Evolutionary conservation across 2,888 invertebrate genomes (phyloP).

Genomic region (Blastobasis lacticolella): DNA sequence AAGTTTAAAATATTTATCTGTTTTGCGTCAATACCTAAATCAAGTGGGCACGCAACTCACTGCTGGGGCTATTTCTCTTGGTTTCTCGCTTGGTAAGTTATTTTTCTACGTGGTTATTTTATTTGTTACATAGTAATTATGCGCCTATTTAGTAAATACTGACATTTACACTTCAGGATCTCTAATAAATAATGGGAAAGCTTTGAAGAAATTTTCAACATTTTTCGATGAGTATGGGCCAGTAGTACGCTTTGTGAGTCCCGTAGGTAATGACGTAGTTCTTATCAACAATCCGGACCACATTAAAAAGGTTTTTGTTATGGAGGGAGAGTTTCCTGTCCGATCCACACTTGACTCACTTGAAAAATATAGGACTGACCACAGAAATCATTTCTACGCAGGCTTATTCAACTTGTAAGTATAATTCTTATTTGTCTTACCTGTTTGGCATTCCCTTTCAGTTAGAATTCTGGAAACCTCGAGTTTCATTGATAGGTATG

Average conservation of each 20-base stretch:
- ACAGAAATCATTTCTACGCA: conserved; percentile 66
- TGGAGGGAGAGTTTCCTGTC: conserved; percentile 75
- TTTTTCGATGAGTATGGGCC: conserved; percentile 76
- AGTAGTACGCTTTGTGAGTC: conserved; percentile 77
- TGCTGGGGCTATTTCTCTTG: conserved; percentile 62
- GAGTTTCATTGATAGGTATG: no score
- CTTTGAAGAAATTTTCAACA: conserved; percentile 40
- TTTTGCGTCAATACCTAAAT: conserved; percentile 75
- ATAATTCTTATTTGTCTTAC: background rate
- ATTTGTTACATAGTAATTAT: background rate
- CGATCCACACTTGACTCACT: conserved; percentile 77
- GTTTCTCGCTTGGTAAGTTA: conserved; percentile 65
- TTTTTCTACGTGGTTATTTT: background rate
- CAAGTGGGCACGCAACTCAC: conserved; percentile 77
- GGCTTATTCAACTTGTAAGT: conserved; percentile 76
- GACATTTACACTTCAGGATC: conserved; percentile 28
- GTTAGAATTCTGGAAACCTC: no score
- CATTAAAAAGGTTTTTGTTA: conserved; percentile 74
- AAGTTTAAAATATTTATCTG: conserved; percentile 71
- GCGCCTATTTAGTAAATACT: background rate
- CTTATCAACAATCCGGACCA: conserved; percentile 78
- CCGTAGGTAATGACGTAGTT: conserved; percentile 77
- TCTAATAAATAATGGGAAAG: conserved; percentile 37
- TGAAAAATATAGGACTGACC: conserved; percentile 76
- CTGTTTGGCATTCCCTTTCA: no score